phyloP scores from a whole-genome alignment of 2,797 vertebrate species.

The Paedocypris micromegethes region DNA sequence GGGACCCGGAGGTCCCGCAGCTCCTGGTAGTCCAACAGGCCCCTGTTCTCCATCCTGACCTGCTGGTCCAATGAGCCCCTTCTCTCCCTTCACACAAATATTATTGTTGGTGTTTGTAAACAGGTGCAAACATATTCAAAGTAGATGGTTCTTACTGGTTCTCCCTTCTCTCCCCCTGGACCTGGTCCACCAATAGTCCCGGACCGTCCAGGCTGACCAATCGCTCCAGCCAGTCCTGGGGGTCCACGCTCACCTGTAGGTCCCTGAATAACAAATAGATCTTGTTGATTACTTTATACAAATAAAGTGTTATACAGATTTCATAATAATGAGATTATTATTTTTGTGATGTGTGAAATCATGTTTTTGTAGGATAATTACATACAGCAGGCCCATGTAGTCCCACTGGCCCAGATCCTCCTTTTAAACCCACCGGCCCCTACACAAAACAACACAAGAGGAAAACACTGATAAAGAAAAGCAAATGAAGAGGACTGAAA shows the following conservation, averaged over 20 bases:
- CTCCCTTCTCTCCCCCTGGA: conserved; percentile 91
- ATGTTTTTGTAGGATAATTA: conserved; percentile 15
- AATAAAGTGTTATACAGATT: background rate
- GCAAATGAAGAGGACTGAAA: conserved; percentile 1
- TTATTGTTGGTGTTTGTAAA: background rate
- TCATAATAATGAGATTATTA: too few species aligned
- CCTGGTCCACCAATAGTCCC: conserved; percentile 87
- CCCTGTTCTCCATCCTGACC: conserved; percentile 95
- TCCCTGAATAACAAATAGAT: conserved; percentile 64
- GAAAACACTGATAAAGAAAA: background rate
- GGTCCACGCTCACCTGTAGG: conserved; percentile 86
- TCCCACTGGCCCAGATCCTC: conserved; percentile 83
- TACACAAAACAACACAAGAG: conserved; percentile 54
- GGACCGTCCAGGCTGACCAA: conserved; percentile 84
- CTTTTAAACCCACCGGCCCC: conserved; percentile 89
- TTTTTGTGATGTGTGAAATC: too few species aligned
- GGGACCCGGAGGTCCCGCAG: conserved; percentile 80
- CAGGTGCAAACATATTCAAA: background rate
- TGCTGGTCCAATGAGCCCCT: conserved; percentile 86
- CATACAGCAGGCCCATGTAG: conserved; percentile 80
- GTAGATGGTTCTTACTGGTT: conserved; percentile 76
- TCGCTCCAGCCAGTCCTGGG: conserved; percentile 84
- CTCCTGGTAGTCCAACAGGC: conserved; percentile 80
- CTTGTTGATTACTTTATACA: background rate
- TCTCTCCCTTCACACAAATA: conserved; percentile 78